Evolutionary conservation across 2,888 invertebrate species (phyloP), one percentile per base, ranked within the genome.

Genomic region (Trachelus troglodyta): DNA sequence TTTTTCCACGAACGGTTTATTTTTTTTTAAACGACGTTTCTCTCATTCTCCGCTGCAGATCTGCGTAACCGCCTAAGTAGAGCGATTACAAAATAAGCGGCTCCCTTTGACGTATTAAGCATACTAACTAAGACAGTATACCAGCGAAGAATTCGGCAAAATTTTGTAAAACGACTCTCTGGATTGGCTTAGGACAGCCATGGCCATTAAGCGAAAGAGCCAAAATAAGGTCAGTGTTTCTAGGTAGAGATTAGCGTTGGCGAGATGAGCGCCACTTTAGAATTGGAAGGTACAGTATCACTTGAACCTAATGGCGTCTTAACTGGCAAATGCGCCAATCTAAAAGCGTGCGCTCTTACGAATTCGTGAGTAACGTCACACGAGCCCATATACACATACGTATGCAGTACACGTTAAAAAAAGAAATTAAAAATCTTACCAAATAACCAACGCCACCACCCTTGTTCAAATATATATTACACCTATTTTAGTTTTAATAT

Each of bases 51-150:
- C 23, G 4, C 15, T 4, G 40, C 2, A 56, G 40, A 56, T 56
- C 23, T 9, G 40, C 40, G 40, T 56, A 56, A 2, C 9, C 23
- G 40, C 9, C 40, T 23, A 56, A 56, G 40, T 23, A 56, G 40
- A 56, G 6, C 86, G 89, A 89, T 89, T 90, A 89, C 88, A 88
- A 90, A 90, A 90, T 88, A 85, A 89, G 90, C 90, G 90, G 90
- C 87, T 88, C 87, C 89, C 89, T 90, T 90, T 90, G 90, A 87
- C 85, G 84, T 88, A 90, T 90, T 90, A 89, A 89, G 81, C 87
- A 84, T 87, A 89, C 87, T 87, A 87, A 88, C 89, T 87, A 82
- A 4, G 37, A 12, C 87, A 82, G 83, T 81, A 83, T 3, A 12
- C 80, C 82, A 81, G 80, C 40, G 83, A 79, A 82, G 85, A 87